Percentiles rank a stretch among this genome's conserved stretches.
phyloP scores from a whole-genome alignment of 2,888 invertebrate genomes.

The Osmoderma eremita region DNA sequence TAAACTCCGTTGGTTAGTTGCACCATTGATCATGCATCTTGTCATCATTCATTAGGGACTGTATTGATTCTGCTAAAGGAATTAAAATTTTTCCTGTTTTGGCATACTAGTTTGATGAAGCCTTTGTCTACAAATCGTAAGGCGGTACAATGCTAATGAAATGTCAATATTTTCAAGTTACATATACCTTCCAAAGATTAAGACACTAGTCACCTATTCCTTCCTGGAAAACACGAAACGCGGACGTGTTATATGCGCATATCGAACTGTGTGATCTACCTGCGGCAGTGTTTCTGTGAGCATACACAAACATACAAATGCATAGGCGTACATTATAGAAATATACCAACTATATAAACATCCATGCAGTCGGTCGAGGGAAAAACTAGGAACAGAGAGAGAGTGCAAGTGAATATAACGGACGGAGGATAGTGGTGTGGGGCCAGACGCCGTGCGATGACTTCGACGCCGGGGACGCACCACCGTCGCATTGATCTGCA shows the following conservation, averaged over 20 bases:
- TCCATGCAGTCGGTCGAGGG: slow-evolving; percentile 16
- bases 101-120: no score
- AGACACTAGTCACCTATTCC: no score
- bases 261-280: slow-evolving; percentile 22
- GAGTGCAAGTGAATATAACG: slow-evolving; percentile 37
- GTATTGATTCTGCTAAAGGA: no score
- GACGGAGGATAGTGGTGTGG: slow-evolving; percentile 62
- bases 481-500: slow-evolving; percentile 64
- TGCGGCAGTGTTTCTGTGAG: neutral
- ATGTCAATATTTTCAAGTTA: no score
- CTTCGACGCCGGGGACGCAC: slow-evolving; percentile 65
- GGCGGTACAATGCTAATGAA: no score
- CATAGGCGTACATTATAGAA: neutral
- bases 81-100: no score
- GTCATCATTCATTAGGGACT: no score
- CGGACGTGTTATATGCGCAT: slow-evolving; percentile 2
- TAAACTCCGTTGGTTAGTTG: no score
- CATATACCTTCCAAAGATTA: no score
- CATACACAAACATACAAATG: no score
- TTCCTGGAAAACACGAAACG: slow-evolving; percentile 1
- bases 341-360: neutral
- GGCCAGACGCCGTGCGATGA: slow-evolving; percentile 71
- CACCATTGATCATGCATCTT: no score
- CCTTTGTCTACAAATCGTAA: no score
- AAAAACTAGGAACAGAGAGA: slow-evolving; percentile 28